Evolutionary conservation across 2,797 vertebrate species (phyloP).

Genomic region (Sciaenops ocellatus): DNA sequence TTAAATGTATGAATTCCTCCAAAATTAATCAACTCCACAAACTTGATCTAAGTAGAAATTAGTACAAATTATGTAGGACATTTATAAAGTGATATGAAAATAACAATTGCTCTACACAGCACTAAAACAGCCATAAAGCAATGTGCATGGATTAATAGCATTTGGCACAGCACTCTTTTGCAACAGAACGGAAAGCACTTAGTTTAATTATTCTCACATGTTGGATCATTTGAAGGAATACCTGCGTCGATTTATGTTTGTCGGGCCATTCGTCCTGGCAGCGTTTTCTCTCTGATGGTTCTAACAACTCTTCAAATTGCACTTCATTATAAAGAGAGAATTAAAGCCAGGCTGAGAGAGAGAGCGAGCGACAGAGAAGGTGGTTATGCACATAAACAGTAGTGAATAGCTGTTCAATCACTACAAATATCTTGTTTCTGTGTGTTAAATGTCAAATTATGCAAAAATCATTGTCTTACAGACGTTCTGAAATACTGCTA

Average conservation of each 20-base stretch:
- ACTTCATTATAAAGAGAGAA: background rate
- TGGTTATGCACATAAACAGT: background rate
- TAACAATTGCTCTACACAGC: constrained; percentile 3
- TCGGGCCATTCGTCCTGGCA: background rate
- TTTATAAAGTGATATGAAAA: constrained; percentile 30
- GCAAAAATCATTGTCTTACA: background rate
- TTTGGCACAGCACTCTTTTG: constrained; percentile 31
- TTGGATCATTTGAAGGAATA: constrained; percentile 38
- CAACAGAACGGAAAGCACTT: constrained; percentile 57
- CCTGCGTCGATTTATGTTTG: constrained; percentile 17
- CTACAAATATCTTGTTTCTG: background rate
- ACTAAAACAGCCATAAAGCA: constrained; percentile 33
- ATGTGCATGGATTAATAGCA: constrained; percentile 33
- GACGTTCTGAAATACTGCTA: background rate
- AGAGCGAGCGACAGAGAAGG: background rate
- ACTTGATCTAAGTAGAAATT: background rate
- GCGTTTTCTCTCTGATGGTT: constrained; percentile 7
- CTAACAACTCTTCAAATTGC: background rate
- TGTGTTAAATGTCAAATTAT: background rate
- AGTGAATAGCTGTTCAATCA: background rate
- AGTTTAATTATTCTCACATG: constrained; percentile 53
- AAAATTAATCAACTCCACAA: background rate
- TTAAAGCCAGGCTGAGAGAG: background rate
- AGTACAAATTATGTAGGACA: constrained; percentile 10
- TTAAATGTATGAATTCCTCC: background rate